Base-by-base conservation (phyloP, 1,140 invertebrate species). In the Varroa destructor region DNA sequence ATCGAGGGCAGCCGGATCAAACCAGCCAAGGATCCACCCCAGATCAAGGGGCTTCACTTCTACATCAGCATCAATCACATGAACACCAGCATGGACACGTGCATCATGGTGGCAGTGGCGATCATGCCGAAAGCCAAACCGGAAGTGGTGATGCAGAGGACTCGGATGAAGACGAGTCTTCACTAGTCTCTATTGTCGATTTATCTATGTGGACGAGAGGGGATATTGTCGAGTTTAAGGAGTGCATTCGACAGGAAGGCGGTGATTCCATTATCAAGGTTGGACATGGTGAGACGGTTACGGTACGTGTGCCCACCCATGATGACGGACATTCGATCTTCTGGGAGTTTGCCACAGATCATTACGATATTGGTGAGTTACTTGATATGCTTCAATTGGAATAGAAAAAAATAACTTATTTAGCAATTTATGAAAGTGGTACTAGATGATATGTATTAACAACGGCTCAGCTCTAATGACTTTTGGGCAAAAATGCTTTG, bases 331-430 rank as follows among this genome's bases (percentile, higher is more conserved):
- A 88, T 0, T 90, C 90, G 77, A 81, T 99, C n/a, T 97, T 94
- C 80, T 99, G 96, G 96, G 97, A 99, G 82, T 99, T 99, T 81
- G 93, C 94, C 6, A 99, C 96, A 0, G 97, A 99, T 79, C 87
- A 86, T 77, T 99, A 97, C 80, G 97, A 99, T 78, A 93, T 99
- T 77, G 96, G 94, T 67, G 36, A 67, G 61, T 36, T 4, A 8
- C 3, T 51, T 3, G 46, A 51, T 8, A 51, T 25, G 25, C 25
- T 25, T 5, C 0, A 8, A 51, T 51, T 51, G 46, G 8, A 51
- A 51, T 8, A 51, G 46, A 3, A 51, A 25, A 25, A 25, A 25
- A 25, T 25, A 25, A 25, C 25, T 25, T 25, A 25, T 25, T 25
- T 25, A 25, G 25, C 25, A 25, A 25, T 25, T 25, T 25, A 25